These are phyloP conservation scores for Potamarius usumacintae DNA, from an alignment of 2,113 vertebrate genomes.

Conservation along the genomic window DNA sequence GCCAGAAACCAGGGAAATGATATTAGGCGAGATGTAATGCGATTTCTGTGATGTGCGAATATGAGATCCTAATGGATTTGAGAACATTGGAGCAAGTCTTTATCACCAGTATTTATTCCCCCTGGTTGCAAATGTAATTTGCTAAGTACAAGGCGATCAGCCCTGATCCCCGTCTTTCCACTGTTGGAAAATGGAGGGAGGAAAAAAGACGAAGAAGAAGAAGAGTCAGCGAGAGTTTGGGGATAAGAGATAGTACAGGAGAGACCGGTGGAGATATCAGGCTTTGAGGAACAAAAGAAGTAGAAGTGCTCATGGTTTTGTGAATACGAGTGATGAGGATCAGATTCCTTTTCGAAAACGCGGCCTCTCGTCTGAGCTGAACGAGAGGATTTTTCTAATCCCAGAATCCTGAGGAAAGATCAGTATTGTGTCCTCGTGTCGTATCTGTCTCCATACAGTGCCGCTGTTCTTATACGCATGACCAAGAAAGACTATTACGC, in stretches of 20 bases:
- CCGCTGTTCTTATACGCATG: background rate
- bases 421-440: constrained; percentile 17
- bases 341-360: constrained; percentile 17
- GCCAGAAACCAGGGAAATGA: constrained; percentile 70
- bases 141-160: constrained; percentile 71
- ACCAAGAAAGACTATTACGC: background rate
- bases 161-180: constrained; percentile 55
- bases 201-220: constrained; percentile 13
- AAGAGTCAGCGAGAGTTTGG: constrained; percentile 57
- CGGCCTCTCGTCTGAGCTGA: constrained; percentile 23
- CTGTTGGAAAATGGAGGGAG: constrained; percentile 30
- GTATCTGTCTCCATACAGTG: background rate
- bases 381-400: constrained; percentile 35
- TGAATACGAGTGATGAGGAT: constrained; percentile 40
- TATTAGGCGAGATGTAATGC: constrained; percentile 77
- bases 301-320: background rate
- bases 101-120: constrained; percentile 78
- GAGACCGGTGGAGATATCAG: constrained; percentile 34
- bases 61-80: constrained; percentile 82
- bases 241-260: constrained; percentile 11
- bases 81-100: constrained; percentile 75
- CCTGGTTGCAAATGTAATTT: constrained; percentile 75
- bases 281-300: constrained; percentile 26
- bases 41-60: constrained; percentile 76
- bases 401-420: constrained; percentile 31